Percentiles rank a stretch among this genome's conserved stretches.
Conservation (phyloP, 2,113 vertebrate genomes). For the Axis porcinus region DNA sequence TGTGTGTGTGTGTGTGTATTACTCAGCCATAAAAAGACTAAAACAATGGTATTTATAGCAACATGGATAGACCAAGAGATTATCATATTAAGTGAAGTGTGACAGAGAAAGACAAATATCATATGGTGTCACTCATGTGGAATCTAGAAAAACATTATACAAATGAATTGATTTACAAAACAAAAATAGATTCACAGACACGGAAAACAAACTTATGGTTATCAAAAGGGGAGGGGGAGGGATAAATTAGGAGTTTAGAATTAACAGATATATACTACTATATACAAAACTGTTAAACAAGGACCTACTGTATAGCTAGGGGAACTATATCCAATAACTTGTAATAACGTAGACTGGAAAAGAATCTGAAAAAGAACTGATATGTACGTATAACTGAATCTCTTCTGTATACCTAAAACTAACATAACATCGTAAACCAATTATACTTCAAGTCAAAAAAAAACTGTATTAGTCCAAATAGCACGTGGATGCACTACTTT, state of each 20-base stretch:
- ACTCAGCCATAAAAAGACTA: background rate
- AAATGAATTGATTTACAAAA: background rate
- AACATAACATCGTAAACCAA: background rate
- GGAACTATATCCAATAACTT: background rate
- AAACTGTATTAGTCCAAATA: background rate
- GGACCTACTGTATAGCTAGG: background rate
- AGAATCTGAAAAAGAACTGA: background rate
- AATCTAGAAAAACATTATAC: background rate
- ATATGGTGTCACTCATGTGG: background rate
- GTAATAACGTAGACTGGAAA: background rate
- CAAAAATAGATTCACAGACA: background rate
- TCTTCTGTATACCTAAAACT: background rate
- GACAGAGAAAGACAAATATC: background rate
- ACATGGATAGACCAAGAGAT: background rate
- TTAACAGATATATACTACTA: background rate
- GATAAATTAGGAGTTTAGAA: background rate
- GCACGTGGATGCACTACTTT: background rate
- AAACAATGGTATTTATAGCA: background rate
- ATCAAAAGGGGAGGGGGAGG: background rate
- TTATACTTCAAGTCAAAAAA: background rate
- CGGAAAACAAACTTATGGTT: background rate
- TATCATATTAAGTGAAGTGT: background rate
- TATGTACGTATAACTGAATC: background rate
- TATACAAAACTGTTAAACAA: background rate
- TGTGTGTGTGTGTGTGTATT: background rate